Evolutionary conservation across 92 coral and sea anemone species (phyloP).

Genomic region (Zoanthus sociatus): DNA sequence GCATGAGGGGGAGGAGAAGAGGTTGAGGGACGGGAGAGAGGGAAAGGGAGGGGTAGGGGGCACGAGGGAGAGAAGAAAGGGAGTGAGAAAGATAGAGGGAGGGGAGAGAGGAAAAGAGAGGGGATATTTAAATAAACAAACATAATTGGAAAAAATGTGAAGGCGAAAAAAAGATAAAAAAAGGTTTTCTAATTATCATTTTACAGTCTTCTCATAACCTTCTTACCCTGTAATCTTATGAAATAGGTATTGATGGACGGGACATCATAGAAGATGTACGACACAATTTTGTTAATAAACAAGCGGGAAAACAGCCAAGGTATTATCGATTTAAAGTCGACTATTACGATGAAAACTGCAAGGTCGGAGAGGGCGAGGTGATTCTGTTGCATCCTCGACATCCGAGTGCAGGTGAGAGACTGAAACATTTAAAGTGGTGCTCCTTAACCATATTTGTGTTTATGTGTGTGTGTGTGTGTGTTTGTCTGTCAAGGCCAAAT

Average conservation of each 20-base stretch:
- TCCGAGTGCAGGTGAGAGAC: conserved; percentile 69
- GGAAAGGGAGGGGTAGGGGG: no score
- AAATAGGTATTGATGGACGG: conserved; percentile 75
- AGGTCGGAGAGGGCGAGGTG: conserved; percentile 88
- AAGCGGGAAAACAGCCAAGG: conserved; percentile 81
- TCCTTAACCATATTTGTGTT: neutral
- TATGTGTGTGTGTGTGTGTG: no score
- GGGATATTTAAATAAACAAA: no score
- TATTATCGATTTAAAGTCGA: conserved; percentile 84
- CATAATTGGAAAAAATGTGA: no score
- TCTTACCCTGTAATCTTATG: neutral
- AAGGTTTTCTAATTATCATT: no score
- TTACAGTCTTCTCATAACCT: neutral
- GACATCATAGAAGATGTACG: conserved; percentile 83
- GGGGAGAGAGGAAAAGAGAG: no score
- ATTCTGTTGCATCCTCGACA: conserved; percentile 80
- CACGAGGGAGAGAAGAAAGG: no score
- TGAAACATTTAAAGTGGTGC: neutral
- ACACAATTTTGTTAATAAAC: conserved; percentile 61
- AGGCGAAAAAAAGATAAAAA: no score
- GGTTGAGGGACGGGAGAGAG: no score
- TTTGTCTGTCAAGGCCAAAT: no score
- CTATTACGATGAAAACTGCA: conserved; percentile 72
- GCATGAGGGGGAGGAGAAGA: no score
- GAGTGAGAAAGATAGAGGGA: no score